A percentile compares a stretch with the other conserved stretches of the same genome.
phyloP scores from a whole-genome alignment of 1,140 invertebrate species.

The Lysiphlebus fabarum region DNA sequence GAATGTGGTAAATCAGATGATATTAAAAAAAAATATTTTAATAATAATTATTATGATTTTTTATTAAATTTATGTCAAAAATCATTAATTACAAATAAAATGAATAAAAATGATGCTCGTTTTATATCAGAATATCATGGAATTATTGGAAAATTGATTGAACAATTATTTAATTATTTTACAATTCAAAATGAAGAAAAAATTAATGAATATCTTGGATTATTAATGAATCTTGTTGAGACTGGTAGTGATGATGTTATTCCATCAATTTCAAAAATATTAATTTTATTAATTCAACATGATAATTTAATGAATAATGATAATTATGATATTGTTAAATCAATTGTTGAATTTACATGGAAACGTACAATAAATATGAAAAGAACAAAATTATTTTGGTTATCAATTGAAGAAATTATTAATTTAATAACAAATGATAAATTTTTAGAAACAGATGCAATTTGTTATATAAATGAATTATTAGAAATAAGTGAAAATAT shows the following conservation, averaged over 20 bases:
- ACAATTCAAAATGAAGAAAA: too few relatives aligned
- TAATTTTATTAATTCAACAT: neutral
- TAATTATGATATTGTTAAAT: constrained; percentile 19
- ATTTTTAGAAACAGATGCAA: constrained; percentile 18
- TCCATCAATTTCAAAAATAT: neutral
- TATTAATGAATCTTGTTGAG: constrained; percentile 18
- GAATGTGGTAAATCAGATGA: too few relatives aligned
- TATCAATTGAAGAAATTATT: constrained; percentile 29
- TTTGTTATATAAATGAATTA: neutral
- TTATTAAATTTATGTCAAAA: too few relatives aligned
- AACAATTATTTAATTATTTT: neutral
- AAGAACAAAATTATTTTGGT: constrained; percentile 37
- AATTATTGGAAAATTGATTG: constrained; percentile 8
- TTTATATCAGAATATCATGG: constrained; percentile 15
- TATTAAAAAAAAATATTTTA: too few relatives aligned
- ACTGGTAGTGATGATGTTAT: constrained; percentile 25
- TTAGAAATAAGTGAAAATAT: constrained; percentile 2
- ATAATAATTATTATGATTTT: too few relatives aligned
- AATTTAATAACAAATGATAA: constrained; percentile 30
- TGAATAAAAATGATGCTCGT: too few relatives aligned
- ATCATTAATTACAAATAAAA: too few relatives aligned
- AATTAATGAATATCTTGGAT: neutral
- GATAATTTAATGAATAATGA: too few relatives aligned
- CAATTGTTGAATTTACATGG: constrained; percentile 36
- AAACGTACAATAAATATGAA: constrained; percentile 34